A percentile compares a stretch with the other conserved stretches of the same genome.
These are phyloP conservation scores for Campoletis sonorensis DNA, from an alignment of 1,140 invertebrate species.

Conservation along the genomic window DNA sequence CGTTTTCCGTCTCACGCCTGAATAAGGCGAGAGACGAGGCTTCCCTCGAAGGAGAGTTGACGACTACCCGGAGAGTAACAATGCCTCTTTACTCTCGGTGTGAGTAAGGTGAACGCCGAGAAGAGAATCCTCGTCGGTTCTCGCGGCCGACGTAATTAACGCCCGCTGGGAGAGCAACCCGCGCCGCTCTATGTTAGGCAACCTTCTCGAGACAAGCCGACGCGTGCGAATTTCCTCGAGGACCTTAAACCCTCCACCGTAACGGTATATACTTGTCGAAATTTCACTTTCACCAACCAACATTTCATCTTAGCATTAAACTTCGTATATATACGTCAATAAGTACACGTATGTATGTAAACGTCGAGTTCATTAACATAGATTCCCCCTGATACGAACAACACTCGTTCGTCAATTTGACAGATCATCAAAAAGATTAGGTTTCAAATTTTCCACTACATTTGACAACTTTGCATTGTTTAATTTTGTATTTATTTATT, in stretches of 20 bases:
- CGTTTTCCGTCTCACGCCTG: conserved; percentile 21
- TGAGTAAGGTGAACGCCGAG: background rate
- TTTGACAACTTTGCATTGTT: too few species aligned
- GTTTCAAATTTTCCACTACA: too few species aligned
- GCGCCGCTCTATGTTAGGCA: conserved; percentile 12
- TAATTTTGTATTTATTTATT: too few species aligned
- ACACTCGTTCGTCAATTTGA: too few species aligned
- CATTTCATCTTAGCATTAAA: background rate
- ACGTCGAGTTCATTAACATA: background rate
- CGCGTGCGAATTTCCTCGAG: conserved; percentile 30
- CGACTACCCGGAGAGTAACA: conserved; percentile 24
- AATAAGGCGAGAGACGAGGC: conserved; percentile 12
- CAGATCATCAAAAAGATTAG: too few species aligned
- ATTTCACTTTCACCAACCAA: conserved; percentile 1
- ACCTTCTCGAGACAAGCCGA: conserved; percentile 26
- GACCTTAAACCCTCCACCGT: background rate
- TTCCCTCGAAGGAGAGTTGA: background rate
- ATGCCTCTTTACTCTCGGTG: conserved; percentile 15
- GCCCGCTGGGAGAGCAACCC: conserved; percentile 7
- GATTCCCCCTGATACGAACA: too few species aligned
- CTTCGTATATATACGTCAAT: background rate
- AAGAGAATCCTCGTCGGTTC: background rate
- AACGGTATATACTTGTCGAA: background rate
- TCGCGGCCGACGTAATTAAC: conserved; percentile 18
- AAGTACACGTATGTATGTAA: too few species aligned